Percentiles rank a stretch among this genome's conserved stretches.
Evolutionary conservation across 2,113 vertebrate species (phyloP).

Genomic region (Podiceps cristatus): DNA sequence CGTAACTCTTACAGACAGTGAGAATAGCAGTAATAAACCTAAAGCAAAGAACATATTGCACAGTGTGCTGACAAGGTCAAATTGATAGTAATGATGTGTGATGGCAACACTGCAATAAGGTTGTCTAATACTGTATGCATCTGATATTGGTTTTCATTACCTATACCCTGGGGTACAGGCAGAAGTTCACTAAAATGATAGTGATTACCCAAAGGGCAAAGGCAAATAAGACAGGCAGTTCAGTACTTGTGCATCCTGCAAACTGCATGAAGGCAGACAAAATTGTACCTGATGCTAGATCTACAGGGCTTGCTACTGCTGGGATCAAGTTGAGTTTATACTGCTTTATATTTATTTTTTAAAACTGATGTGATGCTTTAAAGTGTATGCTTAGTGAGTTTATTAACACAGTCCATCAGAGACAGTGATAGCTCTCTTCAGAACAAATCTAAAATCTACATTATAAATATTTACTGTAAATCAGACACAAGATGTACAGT

Average conservation of each 20-base stretch:
- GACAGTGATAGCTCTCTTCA: neutral
- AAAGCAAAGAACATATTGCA: slow-evolving; percentile 53
- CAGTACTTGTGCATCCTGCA: neutral
- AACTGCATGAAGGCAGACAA: slow-evolving; percentile 1
- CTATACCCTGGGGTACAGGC: slow-evolving; percentile 25
- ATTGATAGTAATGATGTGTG: slow-evolving; percentile 59
- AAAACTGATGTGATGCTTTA: neutral
- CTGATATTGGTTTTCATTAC: slow-evolving; percentile 68
- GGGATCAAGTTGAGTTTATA: neutral
- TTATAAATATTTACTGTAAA: neutral
- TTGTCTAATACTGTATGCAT: slow-evolving; percentile 55
- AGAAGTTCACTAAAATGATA: slow-evolving; percentile 37
- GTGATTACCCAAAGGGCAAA: slow-evolving; percentile 46
- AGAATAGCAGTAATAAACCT: slow-evolving; percentile 50
- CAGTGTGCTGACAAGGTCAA: slow-evolving; percentile 53
- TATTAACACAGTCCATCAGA: neutral
- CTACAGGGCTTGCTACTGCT: neutral
- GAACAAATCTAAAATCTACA: neutral
- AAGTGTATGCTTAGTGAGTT: neutral
- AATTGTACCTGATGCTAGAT: neutral
- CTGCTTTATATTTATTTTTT: neutral
- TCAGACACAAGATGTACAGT: neutral
- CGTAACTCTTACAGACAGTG: neutral
- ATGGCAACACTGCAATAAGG: slow-evolving; percentile 49
- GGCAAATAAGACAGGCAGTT: slow-evolving; percentile 19